A percentile compares a stretch with the other conserved stretches of the same genome.
Evolutionary conservation across 2,888 invertebrate genomes (phyloP).

Genomic region (Tenthredo scrophulariae): DNA sequence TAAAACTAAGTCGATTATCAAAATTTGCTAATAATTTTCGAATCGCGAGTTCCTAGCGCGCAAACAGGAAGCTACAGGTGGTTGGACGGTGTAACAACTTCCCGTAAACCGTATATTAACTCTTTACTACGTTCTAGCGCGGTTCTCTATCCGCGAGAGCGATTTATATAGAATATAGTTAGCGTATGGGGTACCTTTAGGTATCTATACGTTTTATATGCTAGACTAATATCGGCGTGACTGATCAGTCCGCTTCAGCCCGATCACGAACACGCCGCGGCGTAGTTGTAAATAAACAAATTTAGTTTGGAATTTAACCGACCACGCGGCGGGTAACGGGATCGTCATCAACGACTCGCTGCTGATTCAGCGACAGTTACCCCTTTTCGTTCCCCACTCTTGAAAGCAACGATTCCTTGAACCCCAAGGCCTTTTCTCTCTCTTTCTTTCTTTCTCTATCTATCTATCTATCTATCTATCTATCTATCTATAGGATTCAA

Average conservation of each 20-base stretch:
- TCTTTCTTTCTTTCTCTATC: not conserved
- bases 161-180: not conserved
- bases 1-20: not conserved
- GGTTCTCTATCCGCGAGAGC: not conserved
- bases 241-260: not conserved
- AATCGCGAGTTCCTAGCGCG: conserved; percentile 16
- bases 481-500: not conserved
- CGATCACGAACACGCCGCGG: not conserved
- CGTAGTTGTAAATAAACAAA: conserved; percentile 44
- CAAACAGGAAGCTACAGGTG: conserved; percentile 46
- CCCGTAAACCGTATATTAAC: not conserved
- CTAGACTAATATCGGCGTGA: not conserved
- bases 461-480: not conserved
- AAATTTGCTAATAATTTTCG: not conserved
- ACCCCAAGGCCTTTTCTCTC: not conserved
- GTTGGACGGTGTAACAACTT: conserved; percentile 45
- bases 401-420: not conserved
- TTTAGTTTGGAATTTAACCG: conserved; percentile 29
- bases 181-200: not conserved
- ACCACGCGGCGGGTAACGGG: conserved; percentile 38
- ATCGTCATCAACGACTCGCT: conserved; percentile 41
- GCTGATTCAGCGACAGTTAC: conserved; percentile 46
- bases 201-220: not conserved
- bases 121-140: not conserved
- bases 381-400: not conserved